phyloP scores from a whole-genome alignment of 2,888 invertebrate genomes.

The Rhamnusium bicolor region DNA sequence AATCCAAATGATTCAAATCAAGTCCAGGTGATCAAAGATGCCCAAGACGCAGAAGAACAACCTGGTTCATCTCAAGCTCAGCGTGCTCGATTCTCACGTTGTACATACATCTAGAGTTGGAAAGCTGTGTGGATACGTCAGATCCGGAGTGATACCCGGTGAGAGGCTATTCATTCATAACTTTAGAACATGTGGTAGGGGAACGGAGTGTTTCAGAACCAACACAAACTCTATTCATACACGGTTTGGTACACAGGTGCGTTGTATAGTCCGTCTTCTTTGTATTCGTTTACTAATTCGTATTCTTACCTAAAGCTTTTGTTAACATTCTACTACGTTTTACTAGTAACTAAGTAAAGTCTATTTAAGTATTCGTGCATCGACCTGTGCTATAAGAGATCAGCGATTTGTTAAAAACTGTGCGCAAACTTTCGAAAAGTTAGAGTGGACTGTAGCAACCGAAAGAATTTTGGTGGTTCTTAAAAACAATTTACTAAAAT shows the following conservation, averaged over 20 bases:
- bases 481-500: conserved; percentile 15
- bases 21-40: conserved; percentile 4
- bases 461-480: not conserved
- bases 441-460: conserved; percentile 14
- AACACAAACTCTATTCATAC: conserved; percentile 50
- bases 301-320: conserved; percentile 31
- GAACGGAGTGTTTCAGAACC: conserved; percentile 57
- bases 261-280: conserved; percentile 41
- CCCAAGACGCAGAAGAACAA: not conserved
- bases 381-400: conserved; percentile 7
- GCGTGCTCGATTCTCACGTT: conserved; percentile 27
- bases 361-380: conserved; percentile 3
- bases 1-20: conserved; percentile 6
- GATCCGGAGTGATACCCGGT: conserved; percentile 61
- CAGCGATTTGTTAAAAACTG: not conserved
- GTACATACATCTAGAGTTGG: conserved; percentile 13
- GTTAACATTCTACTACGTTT: conserved; percentile 24
- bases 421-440: conserved; percentile 11
- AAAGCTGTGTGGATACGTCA: conserved; percentile 47
- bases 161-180: conserved; percentile 74
- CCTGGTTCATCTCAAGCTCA: conserved; percentile 9
- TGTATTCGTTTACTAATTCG: conserved; percentile 38
- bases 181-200: conserved; percentile 62
- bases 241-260: conserved; percentile 49
- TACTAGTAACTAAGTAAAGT: conserved; percentile 1